These are phyloP conservation scores for Pristionchus maxplancki DNA, from an alignment of 2,888 invertebrate genomes.

Conservation along the genomic window DNA sequence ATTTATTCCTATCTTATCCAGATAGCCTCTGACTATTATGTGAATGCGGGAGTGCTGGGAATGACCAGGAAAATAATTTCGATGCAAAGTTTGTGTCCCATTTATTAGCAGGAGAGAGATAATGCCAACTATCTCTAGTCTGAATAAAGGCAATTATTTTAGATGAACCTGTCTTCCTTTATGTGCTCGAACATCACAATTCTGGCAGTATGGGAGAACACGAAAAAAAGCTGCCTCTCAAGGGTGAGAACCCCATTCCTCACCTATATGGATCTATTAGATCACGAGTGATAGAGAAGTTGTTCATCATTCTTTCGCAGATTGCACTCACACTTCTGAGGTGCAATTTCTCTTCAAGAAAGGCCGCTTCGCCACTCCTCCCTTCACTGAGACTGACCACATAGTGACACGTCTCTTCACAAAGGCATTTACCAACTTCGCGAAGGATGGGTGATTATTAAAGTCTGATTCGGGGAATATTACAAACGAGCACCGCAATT, in stretches of 20 bases:
- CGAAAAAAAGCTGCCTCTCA: slow-evolving; percentile 63
- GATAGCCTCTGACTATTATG: slow-evolving; percentile 28
- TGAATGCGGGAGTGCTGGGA: background rate
- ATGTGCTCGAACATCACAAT: slow-evolving; percentile 68
- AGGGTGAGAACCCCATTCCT: too few species aligned
- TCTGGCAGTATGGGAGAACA: slow-evolving; percentile 65
- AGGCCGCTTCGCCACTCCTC: background rate
- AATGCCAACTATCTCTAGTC: too few species aligned
- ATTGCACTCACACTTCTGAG: slow-evolving; percentile 23
- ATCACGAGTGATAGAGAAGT: too few species aligned
- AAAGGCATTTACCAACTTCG: slow-evolving; percentile 45
- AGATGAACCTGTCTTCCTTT: slow-evolving; percentile 62
- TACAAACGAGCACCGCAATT: too few species aligned
- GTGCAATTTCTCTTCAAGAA: slow-evolving; percentile 15
- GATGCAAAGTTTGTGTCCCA: background rate
- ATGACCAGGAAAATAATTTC: background rate
- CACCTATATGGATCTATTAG: background rate
- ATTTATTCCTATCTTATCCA: background rate
- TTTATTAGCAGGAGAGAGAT: too few species aligned
- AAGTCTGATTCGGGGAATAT: too few species aligned
- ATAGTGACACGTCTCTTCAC: background rate
- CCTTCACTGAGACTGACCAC: background rate
- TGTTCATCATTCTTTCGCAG: background rate
- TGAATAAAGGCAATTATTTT: background rate
- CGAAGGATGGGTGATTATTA: slow-evolving; percentile 30